Percentiles rank a stretch among this genome's conserved stretches.
Evolutionary conservation across 2,888 invertebrate genomes (phyloP).

Genomic region (Platynereis dumerilii): DNA sequence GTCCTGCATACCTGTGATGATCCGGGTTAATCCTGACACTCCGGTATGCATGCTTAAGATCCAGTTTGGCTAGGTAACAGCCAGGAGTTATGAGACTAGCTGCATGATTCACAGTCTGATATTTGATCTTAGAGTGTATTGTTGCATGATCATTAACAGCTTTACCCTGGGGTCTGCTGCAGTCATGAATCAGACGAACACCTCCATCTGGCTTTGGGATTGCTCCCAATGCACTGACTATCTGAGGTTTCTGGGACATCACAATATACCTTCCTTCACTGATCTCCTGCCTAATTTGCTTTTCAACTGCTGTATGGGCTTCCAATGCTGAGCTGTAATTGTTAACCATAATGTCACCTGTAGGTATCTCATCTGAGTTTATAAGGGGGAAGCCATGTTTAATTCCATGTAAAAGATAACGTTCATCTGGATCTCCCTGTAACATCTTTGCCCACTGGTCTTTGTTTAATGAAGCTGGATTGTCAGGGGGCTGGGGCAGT

Average conservation of each 20-base stretch:
- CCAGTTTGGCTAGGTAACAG: neutral
- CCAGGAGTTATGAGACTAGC: neutral
- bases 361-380: too few relatives aligned
- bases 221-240: neutral
- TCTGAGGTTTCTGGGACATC: neutral
- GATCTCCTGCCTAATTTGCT: neutral
- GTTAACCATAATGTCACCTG: too few relatives aligned
- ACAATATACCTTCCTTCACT: neutral
- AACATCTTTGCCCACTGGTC: too few relatives aligned
- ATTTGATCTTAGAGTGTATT: neutral
- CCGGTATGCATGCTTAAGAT: neutral
- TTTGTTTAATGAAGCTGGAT: too few relatives aligned
- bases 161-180: neutral
- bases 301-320: too few relatives aligned
- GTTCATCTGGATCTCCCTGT: too few relatives aligned
- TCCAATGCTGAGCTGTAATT: too few relatives aligned
- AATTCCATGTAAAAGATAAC: too few relatives aligned
- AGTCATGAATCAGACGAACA: neutral
- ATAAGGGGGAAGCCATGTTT: too few relatives aligned
- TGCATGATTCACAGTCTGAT: neutral
- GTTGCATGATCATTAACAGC: neutral
- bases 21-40: neutral
- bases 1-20: neutral
- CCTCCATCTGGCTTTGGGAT: neutral
- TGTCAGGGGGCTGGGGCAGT: too few relatives aligned